Evolutionary conservation across 2,888 invertebrate species (phyloP), one percentile per base, ranked within the genome.

Genomic region (Epiblema foenella): DNA sequence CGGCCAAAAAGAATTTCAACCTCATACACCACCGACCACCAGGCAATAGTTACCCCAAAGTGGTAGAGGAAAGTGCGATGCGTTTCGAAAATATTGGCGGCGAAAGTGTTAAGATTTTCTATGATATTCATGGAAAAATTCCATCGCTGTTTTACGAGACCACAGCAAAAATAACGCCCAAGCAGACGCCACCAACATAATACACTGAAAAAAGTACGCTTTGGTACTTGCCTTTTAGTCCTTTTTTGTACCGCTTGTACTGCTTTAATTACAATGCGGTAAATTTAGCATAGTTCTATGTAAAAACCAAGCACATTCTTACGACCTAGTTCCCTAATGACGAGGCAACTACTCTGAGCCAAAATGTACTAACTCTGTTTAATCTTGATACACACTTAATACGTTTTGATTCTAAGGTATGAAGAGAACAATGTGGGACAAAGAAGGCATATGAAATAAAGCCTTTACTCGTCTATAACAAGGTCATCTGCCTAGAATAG

Each of bases 261-360:
- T 1, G 60, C 37, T 67, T 62, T 71, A 66, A 71, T 71, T 71
- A 67, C 54, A 42, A 60, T 71, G 71, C 71, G 62, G 71, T 67
- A 71, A 67, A 62, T 66, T 67, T 60, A 71, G 66, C 67, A 67
- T 66, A 49, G 63, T 62, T 60, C 37, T 54, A 65, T 69, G 58
- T 59, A 66, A 71, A 71, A 71, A 67, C 66, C 67, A 71, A 71
- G 65, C 70, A 67, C 71, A 71, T 71, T 71, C 66, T 57, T 67
- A 67, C 39, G 67, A 60, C 71, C 71, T 56, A 71, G 66, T 71
- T 71, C 39, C 56, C 49, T 71, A 66, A 71, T 62, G 66, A 56
- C 56, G 37, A 52, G 56, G 39, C n/a, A 65, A 59, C 54, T 54
- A 54, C 49, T 29, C 17, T 46, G 57, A 42, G 56, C 46, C 57